A percentile compares a stretch with the other conserved stretches of the same genome.
Evolutionary conservation across 2,797 vertebrate genomes (phyloP).

Genomic region (Denticeps clupeoides): DNA sequence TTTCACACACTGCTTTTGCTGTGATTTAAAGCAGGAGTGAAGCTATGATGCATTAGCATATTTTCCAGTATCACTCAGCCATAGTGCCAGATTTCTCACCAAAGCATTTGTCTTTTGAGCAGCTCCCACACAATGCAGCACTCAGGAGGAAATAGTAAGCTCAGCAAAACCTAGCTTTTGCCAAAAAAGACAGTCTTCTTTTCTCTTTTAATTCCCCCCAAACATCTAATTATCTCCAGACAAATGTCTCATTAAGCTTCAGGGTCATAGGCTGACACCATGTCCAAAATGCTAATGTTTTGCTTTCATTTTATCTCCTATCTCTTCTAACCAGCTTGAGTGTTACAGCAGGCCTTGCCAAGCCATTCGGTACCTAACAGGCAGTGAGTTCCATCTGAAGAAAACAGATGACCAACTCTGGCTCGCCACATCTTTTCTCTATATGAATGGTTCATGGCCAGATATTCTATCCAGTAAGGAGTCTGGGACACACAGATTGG

Average conservation of each 20-base stretch:
- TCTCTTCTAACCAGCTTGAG: background rate
- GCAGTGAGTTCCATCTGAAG: background rate
- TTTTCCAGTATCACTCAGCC: conserved; percentile 32
- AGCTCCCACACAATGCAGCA: conserved; percentile 8
- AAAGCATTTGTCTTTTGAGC: conserved; percentile 32
- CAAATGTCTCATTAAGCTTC: conserved; percentile 19
- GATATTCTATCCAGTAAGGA: background rate
- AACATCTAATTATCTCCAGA: conserved; percentile 28
- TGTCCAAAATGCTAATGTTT: background rate
- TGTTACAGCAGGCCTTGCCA: background rate
- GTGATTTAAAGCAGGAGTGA: conserved; percentile 33
- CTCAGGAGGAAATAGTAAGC: conserved; percentile 26
- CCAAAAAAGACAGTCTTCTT: background rate
- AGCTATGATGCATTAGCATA: conserved; percentile 34
- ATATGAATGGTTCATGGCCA: background rate
- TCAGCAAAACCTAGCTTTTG: conserved; percentile 3
- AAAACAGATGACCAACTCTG: background rate
- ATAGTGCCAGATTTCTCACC: conserved; percentile 10
- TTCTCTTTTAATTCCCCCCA: background rate
- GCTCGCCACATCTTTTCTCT: background rate
- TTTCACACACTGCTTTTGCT: conserved; percentile 16
- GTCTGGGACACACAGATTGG: background rate
- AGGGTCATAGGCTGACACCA: conserved; percentile 1
- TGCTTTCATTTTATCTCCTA: background rate
- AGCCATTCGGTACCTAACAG: background rate